These are phyloP conservation scores for Lithophane leautieri DNA, from an alignment of 2,888 invertebrate genomes.

Conservation along the genomic window DNA sequence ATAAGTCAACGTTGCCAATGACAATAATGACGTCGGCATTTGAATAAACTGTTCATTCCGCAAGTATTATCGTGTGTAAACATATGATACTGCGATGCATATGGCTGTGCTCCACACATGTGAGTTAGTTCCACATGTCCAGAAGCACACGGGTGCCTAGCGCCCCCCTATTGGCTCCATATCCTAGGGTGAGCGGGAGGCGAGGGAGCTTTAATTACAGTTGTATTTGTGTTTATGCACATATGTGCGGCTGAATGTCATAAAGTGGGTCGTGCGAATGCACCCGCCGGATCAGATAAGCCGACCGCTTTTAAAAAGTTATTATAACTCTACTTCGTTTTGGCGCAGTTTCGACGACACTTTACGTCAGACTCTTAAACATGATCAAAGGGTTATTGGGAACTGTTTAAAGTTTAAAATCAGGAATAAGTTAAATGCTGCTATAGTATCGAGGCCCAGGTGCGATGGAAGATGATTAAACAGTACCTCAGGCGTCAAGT, in stretches of 20 bases:
- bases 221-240: slow-evolving; percentile 74
- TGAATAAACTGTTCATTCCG: slow-evolving; percentile 62
- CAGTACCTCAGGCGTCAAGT: slow-evolving; percentile 34
- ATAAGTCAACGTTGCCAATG: slow-evolving; percentile 56
- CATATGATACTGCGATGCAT: slow-evolving; percentile 55
- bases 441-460: slow-evolving; percentile 23
- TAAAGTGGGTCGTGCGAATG: slow-evolving; percentile 81
- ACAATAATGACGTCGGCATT: slow-evolving; percentile 56
- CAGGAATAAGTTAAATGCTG: slow-evolving; percentile 29
- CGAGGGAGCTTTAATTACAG: slow-evolving; percentile 75
- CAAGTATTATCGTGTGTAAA: slow-evolving; percentile 61
- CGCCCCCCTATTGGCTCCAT: slow-evolving; percentile 64
- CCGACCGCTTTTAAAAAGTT: slow-evolving; percentile 75
- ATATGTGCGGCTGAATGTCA: slow-evolving; percentile 71
- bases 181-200: slow-evolving; percentile 63
- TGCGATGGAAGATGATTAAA: slow-evolving; percentile 49
- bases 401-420: slow-evolving; percentile 19
- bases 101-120: slow-evolving; percentile 44
- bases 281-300: slow-evolving; percentile 77
- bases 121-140: slow-evolving; percentile 53
- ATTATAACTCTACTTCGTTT: slow-evolving; percentile 72
- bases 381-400: slow-evolving; percentile 42
- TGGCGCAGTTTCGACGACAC: slow-evolving; percentile 50
- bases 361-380: slow-evolving; percentile 39
- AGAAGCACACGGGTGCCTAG: slow-evolving; percentile 54